Evolutionary conservation across 35 echinoderm and acorn worm species (phyloP), one percentile per base, ranked within the genome.

Genomic region (Eucidaris tribuloides): DNA sequence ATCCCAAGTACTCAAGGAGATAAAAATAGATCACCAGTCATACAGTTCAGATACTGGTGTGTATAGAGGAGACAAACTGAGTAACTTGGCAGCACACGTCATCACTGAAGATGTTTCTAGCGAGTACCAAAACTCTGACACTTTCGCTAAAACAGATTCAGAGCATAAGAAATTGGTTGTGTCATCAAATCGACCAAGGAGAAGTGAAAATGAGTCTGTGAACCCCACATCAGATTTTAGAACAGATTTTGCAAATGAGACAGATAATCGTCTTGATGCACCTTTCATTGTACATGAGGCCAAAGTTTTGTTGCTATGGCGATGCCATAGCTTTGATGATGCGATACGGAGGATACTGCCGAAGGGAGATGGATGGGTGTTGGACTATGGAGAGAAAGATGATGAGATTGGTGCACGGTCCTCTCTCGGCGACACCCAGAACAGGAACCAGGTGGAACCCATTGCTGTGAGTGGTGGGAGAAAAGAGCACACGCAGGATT

Each of bases 221-320:
- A 40, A 24, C 5, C 30, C 76, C 1, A 46, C 45, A 30, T 20
- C 0, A 2, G 30, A 45, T 11, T 18, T 31, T 0, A 7, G 22
- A n/a, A 54, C 18, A 3, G 20, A 18, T 11, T 9, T 45, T 46
- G 3, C 37, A 23, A 34, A 31, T 34, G 7, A 22, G 5, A 54
- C 32, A 5, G 31, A 81, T 2, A 44, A 81, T 27, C 14, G 37
- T 13, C 32, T 35, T 22, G 39, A 5, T 5, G 45, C 36, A 23
- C 18, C 31, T 30, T 44, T 65, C 3, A 32, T 22, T 20, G 65
- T 65, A 35, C 14, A 17, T 17, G 39, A 66, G 18, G 85, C 85
- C 3, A 40, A 80, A 32, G 58, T 88, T 30, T 13, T 88, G 18
- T 42, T 80, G 31, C 76, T 88, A 28, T 88, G 85, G 85, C 80